These are phyloP conservation scores for Chloroceryle inda DNA, from an alignment of 2,797 vertebrate species.

Conservation along the genomic window DNA sequence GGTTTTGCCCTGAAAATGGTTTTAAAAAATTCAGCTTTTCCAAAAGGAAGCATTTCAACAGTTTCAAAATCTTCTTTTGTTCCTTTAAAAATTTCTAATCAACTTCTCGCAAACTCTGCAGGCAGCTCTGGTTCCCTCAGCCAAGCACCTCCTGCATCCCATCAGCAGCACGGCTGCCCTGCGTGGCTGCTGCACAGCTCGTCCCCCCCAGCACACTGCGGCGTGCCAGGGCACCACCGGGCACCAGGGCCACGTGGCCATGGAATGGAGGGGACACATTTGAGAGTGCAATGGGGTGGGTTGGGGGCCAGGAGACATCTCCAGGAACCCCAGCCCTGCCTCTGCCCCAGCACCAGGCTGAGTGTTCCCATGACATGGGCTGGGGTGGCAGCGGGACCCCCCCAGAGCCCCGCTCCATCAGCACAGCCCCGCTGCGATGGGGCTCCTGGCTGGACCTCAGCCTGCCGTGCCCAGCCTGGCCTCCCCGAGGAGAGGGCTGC, in stretches of 20 bases:
- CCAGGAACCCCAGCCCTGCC: neutral
- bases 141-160: neutral
- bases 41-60: neutral
- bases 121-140: neutral
- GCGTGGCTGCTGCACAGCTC: accelerated
- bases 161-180: neutral
- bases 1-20: neutral
- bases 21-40: neutral
- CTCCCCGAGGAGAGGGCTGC: neutral
- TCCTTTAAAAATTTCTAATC: neutral
- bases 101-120: neutral
- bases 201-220: accelerated
- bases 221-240: accelerated
- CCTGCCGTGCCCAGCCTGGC: neutral
- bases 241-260: accelerated
- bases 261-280: accelerated
- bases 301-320: accelerated
- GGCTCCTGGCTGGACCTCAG: neutral
- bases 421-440: accelerated
- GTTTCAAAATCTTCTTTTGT: neutral
- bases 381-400: accelerated
- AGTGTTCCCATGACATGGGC: accelerated
- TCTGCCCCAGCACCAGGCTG: neutral
- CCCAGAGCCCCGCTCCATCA: accelerated
- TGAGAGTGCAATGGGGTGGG: accelerated